Evolutionary conservation across 92 coral and sea anemone species (phyloP).

Genomic region (Muricea muricata): DNA sequence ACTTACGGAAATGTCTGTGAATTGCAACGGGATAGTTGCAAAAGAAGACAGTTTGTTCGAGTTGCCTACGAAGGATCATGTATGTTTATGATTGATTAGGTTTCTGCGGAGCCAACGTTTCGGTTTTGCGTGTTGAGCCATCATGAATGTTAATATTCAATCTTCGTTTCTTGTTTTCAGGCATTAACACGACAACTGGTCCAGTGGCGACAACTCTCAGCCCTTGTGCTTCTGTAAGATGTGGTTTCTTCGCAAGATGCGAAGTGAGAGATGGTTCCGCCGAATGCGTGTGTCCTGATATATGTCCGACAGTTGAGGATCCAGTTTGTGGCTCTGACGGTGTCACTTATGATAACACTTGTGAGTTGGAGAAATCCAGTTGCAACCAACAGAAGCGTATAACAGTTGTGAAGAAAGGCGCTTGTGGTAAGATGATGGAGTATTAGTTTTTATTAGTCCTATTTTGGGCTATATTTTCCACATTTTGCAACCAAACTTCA

Average conservation of each 20-base stretch:
- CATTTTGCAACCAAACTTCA: not conserved
- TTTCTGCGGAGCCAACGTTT: too few species aligned
- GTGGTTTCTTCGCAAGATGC: conserved; percentile 41
- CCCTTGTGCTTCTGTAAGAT: not conserved
- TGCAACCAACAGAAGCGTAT: not conserved
- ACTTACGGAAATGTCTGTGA: conserved; percentile 9
- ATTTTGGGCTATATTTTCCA: not conserved
- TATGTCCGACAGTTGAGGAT: not conserved
- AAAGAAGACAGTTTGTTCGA: not conserved
- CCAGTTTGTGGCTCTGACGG: conserved; percentile 20
- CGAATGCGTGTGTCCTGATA: not conserved
- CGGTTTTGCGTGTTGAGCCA: too few species aligned
- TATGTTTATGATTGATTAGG: not conserved
- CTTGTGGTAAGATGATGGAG: conserved; percentile 13
- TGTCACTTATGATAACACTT: not conserved
- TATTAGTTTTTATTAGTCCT: not conserved
- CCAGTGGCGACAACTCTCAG: not conserved
- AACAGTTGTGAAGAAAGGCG: not conserved
- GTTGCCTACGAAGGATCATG: not conserved
- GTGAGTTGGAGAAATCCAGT: not conserved
- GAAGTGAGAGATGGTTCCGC: not conserved
- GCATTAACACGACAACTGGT: not conserved
- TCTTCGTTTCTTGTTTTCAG: not conserved
- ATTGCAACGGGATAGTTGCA: not conserved
- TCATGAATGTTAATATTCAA: not conserved